Conservation (phyloP, 2,797 vertebrate species). For the Pseudotriccus pelzelni region DNA sequence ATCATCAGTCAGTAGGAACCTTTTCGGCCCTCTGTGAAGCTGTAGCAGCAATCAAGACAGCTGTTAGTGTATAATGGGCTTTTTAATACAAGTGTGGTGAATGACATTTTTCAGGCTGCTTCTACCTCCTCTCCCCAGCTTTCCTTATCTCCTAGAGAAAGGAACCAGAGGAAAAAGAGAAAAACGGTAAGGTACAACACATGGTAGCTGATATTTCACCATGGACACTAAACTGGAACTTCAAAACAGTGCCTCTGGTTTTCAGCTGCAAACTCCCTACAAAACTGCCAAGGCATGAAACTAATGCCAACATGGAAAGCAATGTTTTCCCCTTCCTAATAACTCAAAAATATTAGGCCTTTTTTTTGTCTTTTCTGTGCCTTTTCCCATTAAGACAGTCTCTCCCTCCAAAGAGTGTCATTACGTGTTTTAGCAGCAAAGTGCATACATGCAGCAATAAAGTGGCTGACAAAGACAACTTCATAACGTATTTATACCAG, state of each 20-base stretch:
- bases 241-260: not conserved
- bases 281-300: not conserved
- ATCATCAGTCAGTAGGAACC: not conserved
- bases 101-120: conserved; percentile 2
- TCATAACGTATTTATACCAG: not conserved
- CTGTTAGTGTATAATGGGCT: not conserved
- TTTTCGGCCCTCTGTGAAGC: not conserved
- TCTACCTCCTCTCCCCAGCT: not conserved
- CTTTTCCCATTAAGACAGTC: not conserved
- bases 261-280: not conserved
- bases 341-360: not conserved
- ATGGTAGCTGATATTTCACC: not conserved
- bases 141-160: not conserved
- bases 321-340: accelerated
- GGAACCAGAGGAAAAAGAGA: not conserved
- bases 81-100: not conserved
- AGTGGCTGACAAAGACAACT: not conserved
- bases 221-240: not conserved
- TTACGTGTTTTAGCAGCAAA: not conserved
- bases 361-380: not conserved
- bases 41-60: not conserved
- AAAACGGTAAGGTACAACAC: not conserved
- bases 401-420: not conserved
- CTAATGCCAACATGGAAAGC: not conserved
- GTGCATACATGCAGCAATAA: not conserved